These are phyloP conservation scores for Caenorhabditis zanzibari DNA, from an alignment of 2,888 invertebrate genomes.

Conservation along the genomic window DNA sequence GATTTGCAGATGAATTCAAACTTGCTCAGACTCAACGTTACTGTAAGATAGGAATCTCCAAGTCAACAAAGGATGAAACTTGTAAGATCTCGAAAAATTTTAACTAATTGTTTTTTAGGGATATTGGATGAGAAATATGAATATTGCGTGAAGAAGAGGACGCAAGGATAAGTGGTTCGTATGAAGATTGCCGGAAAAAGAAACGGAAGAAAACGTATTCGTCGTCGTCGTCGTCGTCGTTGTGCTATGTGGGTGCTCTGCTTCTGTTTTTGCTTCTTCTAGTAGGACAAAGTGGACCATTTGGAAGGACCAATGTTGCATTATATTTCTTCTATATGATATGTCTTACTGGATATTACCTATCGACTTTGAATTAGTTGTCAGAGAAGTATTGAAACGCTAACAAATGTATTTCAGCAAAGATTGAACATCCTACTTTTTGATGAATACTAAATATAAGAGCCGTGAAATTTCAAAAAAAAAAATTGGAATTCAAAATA, in stretches of 20 bases:
- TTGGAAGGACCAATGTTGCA: no score
- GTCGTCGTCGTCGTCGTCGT: constrained; percentile 33
- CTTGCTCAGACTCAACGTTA: no score
- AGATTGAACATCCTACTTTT: constrained; percentile 17
- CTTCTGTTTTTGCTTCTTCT: constrained; percentile 12
- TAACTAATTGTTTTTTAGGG: constrained; percentile 21
- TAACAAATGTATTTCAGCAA: constrained; percentile 35
- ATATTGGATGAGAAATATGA: constrained; percentile 49
- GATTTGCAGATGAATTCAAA: no score
- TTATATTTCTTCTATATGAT: no score
- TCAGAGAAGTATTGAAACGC: neutral
- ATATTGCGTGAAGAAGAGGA: constrained; percentile 48
- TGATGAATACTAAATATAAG: constrained; percentile 26
- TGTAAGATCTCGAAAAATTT: neutral
- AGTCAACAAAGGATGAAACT: no score
- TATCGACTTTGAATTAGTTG: neutral
- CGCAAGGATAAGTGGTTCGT: constrained; percentile 67
- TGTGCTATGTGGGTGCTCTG: constrained; percentile 34
- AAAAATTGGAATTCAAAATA: no score
- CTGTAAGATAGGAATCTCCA: no score
- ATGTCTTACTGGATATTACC: neutral
- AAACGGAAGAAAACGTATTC: constrained; percentile 67
- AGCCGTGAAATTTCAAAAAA: no score
- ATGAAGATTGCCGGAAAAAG: constrained; percentile 70
- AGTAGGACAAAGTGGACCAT: constrained; percentile 20